Evolutionary conservation across 2,888 invertebrate genomes (phyloP), one percentile per base, ranked within the genome.

Genomic region (Ctenicera cuprea): DNA sequence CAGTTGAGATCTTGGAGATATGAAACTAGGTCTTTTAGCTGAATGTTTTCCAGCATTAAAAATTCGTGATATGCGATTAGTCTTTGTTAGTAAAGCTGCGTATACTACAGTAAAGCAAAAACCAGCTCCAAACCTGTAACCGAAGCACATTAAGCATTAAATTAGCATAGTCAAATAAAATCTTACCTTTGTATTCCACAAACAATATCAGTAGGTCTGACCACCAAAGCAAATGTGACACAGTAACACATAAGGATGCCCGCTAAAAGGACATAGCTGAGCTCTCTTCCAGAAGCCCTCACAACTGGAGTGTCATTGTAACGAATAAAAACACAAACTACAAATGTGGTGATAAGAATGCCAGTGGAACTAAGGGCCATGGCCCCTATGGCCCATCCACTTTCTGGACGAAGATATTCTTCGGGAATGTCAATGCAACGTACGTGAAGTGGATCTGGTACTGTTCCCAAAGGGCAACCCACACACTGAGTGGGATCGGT

Each of bases 31-130:
- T 76, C 98, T 90, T 86, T 97, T 95, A 5, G 98, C 98, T 20
- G 97, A 95, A 83, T 95, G 94, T 85, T 97, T 97, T 83, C 97
- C 95, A n/a, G 98, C 97, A 85, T 97, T 97, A 88, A 99, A 95
- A 85, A 99, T 99, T 59, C 99, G 89, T 0, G 98, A 94, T 77
- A 99, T 99, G 65, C 99, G 90, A 88, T 98, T 99, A 11, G 99
- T 99, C 90, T 99, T 99, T 61, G 99, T 99, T 66, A 99, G 90
- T 30, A 99, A 89, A 0, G 99, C 97, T 0, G 97, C 97, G 88
- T 99, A 99, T 45, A 99, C 97, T 57, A 99, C 95, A 0, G 98
- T 96, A 89, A 99, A 99, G 84, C 97, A 97, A 86, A 98, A 95
- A 3, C 97, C 97, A 0, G 97, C 94, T n/a, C 94, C 92, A 81